These are phyloP conservation scores for Anthopleura xanthogrammica DNA, from an alignment of 92 coral and sea anemone genomes.

Conservation along the genomic window DNA sequence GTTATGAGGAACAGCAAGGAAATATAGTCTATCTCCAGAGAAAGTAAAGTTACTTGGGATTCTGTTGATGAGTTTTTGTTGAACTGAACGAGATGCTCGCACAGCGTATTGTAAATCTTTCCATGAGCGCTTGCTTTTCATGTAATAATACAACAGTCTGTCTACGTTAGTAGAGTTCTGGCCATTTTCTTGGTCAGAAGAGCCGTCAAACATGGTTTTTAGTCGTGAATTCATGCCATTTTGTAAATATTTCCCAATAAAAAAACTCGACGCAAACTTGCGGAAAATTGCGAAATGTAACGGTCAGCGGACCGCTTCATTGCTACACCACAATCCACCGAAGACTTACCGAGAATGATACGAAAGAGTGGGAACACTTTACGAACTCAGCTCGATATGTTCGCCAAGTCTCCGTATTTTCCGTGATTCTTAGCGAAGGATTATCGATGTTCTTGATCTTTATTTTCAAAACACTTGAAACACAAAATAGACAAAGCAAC, in stretches of 20 bases:
- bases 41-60: constrained; percentile 96
- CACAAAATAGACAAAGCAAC: neutral
- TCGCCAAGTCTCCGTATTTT: neutral
- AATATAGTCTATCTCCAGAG: constrained; percentile 80
- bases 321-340: neutral
- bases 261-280: constrained; percentile 4
- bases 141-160: constrained; percentile 27
- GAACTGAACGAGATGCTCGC: constrained; percentile 71
- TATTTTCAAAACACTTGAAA: neutral
- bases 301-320: constrained; percentile 11
- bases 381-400: neutral
- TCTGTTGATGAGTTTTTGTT: constrained; percentile 76
- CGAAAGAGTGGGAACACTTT: neutral
- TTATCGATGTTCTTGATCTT: constrained; percentile 5
- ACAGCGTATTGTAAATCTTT: constrained; percentile 86
- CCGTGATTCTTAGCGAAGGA: neutral
- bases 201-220: constrained; percentile 29
- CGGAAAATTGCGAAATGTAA: constrained; percentile 3
- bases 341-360: neutral
- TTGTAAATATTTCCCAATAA: neutral
- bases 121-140: constrained; percentile 64
- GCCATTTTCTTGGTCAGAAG: constrained; percentile 28
- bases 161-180: constrained; percentile 14
- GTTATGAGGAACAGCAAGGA: constrained; percentile 85
- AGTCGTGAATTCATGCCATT: neutral